phyloP scores from a whole-genome alignment of 2,888 invertebrate genomes.

The Lordiphosa andalusiaca region DNA sequence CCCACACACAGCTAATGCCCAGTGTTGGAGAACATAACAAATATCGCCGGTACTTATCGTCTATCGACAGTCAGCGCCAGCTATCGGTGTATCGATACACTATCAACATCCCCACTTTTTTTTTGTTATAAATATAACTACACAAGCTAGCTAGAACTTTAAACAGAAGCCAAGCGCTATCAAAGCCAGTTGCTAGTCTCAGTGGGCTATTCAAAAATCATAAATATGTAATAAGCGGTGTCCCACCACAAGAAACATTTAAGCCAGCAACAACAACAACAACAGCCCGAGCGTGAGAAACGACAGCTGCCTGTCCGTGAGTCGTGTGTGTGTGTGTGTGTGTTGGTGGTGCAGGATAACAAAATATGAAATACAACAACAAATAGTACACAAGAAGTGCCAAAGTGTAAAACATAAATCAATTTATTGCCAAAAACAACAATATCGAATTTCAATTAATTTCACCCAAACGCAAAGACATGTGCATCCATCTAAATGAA shows the following conservation, averaged over 20 bases:
- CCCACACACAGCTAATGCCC: not conserved
- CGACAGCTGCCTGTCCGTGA: conserved; percentile 62
- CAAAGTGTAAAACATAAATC: conserved; percentile 64
- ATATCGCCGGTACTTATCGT: conserved; percentile 30
- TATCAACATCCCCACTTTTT: conserved; percentile 45
- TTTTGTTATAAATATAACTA: conserved; percentile 69
- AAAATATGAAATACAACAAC: conserved; percentile 36
- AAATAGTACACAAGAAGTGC: conserved; percentile 50
- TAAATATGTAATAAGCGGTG: conserved; percentile 29
- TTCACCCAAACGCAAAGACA: conserved; percentile 42
- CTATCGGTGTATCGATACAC: conserved; percentile 23
- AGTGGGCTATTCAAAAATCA: conserved; percentile 26
- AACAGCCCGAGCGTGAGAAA: conserved; percentile 63
- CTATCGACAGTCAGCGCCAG: conserved; percentile 31
- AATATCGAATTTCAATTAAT: conserved; percentile 19
- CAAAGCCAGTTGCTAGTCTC: conserved; percentile 46
- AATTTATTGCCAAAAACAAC: conserved; percentile 45
- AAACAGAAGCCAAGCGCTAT: conserved; percentile 60
- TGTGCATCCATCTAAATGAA: conserved; percentile 70
- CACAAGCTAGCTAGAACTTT: conserved; percentile 52
- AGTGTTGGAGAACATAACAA: conserved; percentile 13
- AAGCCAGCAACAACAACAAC: conserved; percentile 34
- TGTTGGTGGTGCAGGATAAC: conserved; percentile 46
- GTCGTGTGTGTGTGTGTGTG: conserved; percentile 20
- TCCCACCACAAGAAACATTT: conserved; percentile 22